These are phyloP conservation scores for Spermophilus dauricus DNA, from an alignment of 2,113 vertebrate genomes.

Conservation along the genomic window DNA sequence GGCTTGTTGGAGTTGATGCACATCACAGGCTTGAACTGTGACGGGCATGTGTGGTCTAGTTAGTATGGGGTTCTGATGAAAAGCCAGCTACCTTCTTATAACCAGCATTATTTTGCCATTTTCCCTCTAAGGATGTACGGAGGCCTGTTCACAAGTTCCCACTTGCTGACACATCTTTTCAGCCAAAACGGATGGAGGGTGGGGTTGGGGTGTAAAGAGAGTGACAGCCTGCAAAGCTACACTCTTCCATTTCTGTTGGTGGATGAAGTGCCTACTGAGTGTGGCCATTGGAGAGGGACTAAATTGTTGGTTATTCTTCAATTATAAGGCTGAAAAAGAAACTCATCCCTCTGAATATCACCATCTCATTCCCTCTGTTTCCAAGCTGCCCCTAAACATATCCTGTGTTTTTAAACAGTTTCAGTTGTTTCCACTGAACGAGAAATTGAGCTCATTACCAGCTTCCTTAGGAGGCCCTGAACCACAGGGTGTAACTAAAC, in stretches of 20 bases:
- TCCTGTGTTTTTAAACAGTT: neutral
- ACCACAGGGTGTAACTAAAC: conserved; percentile 30
- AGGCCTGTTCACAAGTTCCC: neutral
- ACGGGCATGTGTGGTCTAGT: conserved; percentile 42
- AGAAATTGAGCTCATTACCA: conserved; percentile 37
- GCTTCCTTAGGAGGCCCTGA: conserved; percentile 38
- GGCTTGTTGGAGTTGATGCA: neutral
- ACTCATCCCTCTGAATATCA: neutral
- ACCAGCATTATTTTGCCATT: neutral
- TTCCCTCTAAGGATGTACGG: neutral
- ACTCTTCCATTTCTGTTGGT: neutral
- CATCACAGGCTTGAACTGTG: conserved; percentile 26
- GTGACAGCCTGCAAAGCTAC: neutral
- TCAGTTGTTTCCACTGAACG: neutral
- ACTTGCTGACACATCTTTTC: neutral
- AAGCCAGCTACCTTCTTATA: conserved; percentile 52
- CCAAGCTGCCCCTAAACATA: neutral
- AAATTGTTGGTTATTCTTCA: neutral
- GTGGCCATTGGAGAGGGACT: neutral
- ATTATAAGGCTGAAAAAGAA: conserved; percentile 21
- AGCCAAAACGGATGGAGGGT: neutral
- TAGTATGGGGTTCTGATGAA: neutral
- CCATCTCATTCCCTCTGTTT: neutral
- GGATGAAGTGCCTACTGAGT: neutral
- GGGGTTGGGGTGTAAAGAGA: neutral